Conservation (phyloP, 2,888 invertebrate species). For the Cheilosia pagana region DNA sequence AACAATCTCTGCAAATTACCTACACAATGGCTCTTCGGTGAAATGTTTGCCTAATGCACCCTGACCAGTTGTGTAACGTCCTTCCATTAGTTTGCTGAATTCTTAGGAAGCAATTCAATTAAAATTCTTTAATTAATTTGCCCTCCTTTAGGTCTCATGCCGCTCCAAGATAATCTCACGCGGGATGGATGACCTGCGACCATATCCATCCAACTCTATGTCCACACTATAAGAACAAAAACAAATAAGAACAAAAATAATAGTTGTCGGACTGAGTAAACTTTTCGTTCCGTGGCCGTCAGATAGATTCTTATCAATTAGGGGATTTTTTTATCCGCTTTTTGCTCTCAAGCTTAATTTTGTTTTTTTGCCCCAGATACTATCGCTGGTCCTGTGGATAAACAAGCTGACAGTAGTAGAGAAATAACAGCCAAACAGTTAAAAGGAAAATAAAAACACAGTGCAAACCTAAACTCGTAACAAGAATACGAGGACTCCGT, state of each 20-base stretch:
- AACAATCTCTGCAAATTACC: not conserved
- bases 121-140: constrained; percentile 68
- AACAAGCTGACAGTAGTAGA: constrained; percentile 55
- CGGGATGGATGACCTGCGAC: constrained; percentile 14
- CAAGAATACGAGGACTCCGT: constrained; percentile 45
- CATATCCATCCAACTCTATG: constrained; percentile 24
- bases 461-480: constrained; percentile 52
- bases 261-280: constrained; percentile 40
- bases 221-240: constrained; percentile 25
- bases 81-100: constrained; percentile 43
- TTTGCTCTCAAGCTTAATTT: constrained; percentile 47
- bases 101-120: constrained; percentile 62
- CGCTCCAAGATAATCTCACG: constrained; percentile 39
- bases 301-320: constrained; percentile 73
- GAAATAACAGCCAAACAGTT: constrained; percentile 36
- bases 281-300: constrained; percentile 17
- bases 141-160: constrained; percentile 27
- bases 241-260: constrained; percentile 57
- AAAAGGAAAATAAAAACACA: constrained; percentile 22
- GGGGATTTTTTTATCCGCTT: constrained; percentile 19
- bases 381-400: constrained; percentile 44
- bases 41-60: constrained; percentile 9
- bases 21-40: constrained; percentile 12
- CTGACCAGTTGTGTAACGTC: constrained; percentile 29
- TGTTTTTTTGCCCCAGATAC: constrained; percentile 61